A percentile compares a stretch with the other conserved stretches of the same genome.
phyloP scores from a whole-genome alignment of 2,888 invertebrate genomes.

The Argyra leucocephala region DNA sequence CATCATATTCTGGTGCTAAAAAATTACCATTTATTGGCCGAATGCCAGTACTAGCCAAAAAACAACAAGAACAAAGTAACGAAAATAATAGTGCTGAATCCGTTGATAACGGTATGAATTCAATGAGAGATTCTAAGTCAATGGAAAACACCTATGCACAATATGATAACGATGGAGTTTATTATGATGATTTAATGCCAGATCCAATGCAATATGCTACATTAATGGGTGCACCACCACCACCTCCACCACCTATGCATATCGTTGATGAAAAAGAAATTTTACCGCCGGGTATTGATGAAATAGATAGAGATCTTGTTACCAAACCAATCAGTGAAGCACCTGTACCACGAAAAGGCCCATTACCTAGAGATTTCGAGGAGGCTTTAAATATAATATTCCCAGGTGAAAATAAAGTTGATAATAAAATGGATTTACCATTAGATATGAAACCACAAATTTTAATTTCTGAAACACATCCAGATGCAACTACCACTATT shows the following conservation, averaged over 20 bases:
- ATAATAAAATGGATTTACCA: constrained; percentile 25
- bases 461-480: too few relatives aligned
- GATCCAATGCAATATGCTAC: constrained; percentile 43
- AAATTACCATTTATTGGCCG: constrained; percentile 78
- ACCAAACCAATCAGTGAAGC: constrained; percentile 44
- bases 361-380: constrained; percentile 51
- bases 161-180: constrained; percentile 39
- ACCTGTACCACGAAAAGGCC: constrained; percentile 43
- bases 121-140: neutral
- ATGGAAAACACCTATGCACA: constrained; percentile 34
- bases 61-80: constrained; percentile 33
- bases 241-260: constrained; percentile 32
- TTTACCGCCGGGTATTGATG: constrained; percentile 42
- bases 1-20: constrained; percentile 44
- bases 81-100: constrained; percentile 21
- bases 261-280: constrained; percentile 35
- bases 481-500: neutral
- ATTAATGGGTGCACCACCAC: constrained; percentile 39
- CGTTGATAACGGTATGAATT: constrained; percentile 12
- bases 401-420: constrained; percentile 44
- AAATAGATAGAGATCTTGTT: constrained; percentile 39
- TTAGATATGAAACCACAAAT: neutral
- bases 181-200: constrained; percentile 44
- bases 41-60: constrained; percentile 66
- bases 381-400: constrained; percentile 54